Conservation (phyloP, 2,888 invertebrate genomes). For the Phasia obesa region DNA sequence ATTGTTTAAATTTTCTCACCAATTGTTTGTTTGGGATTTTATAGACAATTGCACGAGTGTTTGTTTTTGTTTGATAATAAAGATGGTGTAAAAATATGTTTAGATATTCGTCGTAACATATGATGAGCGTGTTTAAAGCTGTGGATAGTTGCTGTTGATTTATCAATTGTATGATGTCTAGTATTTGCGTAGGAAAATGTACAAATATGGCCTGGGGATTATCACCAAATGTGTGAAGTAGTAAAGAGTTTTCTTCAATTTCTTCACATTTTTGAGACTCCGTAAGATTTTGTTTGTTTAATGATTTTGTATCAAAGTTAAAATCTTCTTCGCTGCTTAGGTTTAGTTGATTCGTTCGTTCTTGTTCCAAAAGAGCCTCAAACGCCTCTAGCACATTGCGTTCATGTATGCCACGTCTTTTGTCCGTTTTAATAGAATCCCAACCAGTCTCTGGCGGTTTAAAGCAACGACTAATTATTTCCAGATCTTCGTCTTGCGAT, state of each 20-base stretch:
- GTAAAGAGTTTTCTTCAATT: not conserved
- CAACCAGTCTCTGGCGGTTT: slow-evolving; percentile 26
- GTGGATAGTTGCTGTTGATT: slow-evolving; percentile 71
- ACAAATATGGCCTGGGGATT: not conserved
- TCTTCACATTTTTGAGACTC: slow-evolving; percentile 61
- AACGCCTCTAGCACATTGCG: slow-evolving; percentile 78
- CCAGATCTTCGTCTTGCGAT: not conserved
- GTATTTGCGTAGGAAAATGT: slow-evolving; percentile 49
- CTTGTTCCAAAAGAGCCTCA: slow-evolving; percentile 73
- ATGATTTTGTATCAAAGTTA: slow-evolving; percentile 1
- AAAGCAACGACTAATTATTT: slow-evolving; percentile 13
- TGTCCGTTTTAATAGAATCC: slow-evolving; percentile 56
- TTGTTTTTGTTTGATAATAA: slow-evolving; percentile 52
- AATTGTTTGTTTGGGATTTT: slow-evolving; percentile 63
- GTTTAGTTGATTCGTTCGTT: slow-evolving; percentile 34
- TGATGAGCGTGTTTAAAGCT: slow-evolving; percentile 74
- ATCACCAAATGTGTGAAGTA: slow-evolving; percentile 49
- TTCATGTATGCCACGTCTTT: slow-evolving; percentile 79
- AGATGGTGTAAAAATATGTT: slow-evolving; percentile 69
- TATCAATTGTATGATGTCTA: slow-evolving; percentile 71
- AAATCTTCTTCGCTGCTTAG: not conserved
- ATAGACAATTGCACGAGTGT: slow-evolving; percentile 1
- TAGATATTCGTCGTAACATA: slow-evolving; percentile 74
- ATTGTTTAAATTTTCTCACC: slow-evolving; percentile 70
- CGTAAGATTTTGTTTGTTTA: slow-evolving; percentile 63